Evolutionary conservation across 2,797 vertebrate species (phyloP).

Genomic region (Bufotes viridis): DNA sequence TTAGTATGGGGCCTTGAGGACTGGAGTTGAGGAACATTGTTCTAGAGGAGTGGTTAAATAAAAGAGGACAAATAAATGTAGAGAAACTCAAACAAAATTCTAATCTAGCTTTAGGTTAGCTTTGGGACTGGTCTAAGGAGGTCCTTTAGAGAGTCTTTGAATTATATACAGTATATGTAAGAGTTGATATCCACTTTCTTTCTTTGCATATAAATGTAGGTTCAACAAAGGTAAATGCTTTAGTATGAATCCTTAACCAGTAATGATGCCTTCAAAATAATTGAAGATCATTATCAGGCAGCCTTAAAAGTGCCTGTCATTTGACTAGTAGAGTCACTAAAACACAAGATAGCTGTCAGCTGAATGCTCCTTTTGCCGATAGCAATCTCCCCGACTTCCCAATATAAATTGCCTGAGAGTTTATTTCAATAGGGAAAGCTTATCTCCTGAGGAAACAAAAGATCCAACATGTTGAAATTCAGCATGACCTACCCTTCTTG

Average conservation of each 20-base stretch:
- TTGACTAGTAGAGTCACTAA: background rate
- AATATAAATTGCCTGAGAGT: background rate
- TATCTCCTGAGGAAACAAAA: background rate
- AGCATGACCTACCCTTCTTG: background rate
- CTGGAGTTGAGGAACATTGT: too few relatives aligned
- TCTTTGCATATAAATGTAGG: background rate
- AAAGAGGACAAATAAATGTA: too few relatives aligned
- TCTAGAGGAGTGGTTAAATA: too few relatives aligned
- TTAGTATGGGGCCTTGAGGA: too few relatives aligned
- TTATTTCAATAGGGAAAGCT: background rate
- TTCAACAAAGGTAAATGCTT: background rate
- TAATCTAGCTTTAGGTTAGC: too few relatives aligned
- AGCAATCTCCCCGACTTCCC: background rate
- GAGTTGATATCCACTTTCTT: too few relatives aligned
- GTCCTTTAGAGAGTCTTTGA: too few relatives aligned
- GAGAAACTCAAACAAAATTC: too few relatives aligned
- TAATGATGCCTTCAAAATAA: background rate
- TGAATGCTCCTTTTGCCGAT: too few relatives aligned
- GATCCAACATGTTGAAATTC: background rate
- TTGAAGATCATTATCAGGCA: background rate
- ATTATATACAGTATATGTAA: too few relatives aligned
- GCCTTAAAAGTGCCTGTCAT: background rate
- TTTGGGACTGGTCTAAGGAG: too few relatives aligned
- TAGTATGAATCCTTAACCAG: background rate
- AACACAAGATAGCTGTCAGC: background rate